These are phyloP conservation scores for Diabrotica undecimpunctata DNA, from an alignment of 1,140 invertebrate species.

Conservation along the genomic window DNA sequence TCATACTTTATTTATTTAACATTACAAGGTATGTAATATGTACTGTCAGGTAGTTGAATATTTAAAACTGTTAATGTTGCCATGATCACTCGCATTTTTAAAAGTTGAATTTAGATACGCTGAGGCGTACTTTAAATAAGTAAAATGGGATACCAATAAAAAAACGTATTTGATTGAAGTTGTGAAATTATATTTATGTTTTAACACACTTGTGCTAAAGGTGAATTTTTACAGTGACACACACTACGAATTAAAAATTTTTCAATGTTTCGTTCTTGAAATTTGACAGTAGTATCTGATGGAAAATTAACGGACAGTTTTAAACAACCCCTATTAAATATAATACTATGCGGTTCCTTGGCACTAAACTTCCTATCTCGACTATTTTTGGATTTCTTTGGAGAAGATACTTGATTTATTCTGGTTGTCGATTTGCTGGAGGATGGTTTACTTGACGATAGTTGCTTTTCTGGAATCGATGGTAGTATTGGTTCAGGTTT, in stretches of 20 bases:
- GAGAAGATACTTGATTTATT: background rate
- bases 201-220: background rate
- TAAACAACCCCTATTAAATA: slow-evolving; percentile 40
- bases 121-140: too few relatives aligned
- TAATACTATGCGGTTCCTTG: slow-evolving; percentile 35
- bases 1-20: too few relatives aligned
- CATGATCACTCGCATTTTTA: too few relatives aligned
- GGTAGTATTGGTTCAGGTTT: slow-evolving; percentile 13
- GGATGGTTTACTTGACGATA: slow-evolving; percentile 9
- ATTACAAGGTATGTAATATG: too few relatives aligned
- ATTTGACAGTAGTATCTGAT: slow-evolving; percentile 38
- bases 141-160: too few relatives aligned
- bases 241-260: slow-evolving; percentile 16
- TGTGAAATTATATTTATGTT: background rate
- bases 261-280: slow-evolving; percentile 33
- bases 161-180: too few relatives aligned
- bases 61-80: background rate
- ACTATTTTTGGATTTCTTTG: slow-evolving; percentile 11
- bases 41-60: too few relatives aligned
- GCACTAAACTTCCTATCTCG: slow-evolving; percentile 9
- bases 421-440: background rate
- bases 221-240: slow-evolving; percentile 17
- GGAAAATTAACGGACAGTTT: slow-evolving; percentile 46
- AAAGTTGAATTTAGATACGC: too few relatives aligned
- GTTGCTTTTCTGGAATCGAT: slow-evolving; percentile 13